Conservation (phyloP, 1,140 invertebrate species). For the Drosophila repletoides region DNA sequence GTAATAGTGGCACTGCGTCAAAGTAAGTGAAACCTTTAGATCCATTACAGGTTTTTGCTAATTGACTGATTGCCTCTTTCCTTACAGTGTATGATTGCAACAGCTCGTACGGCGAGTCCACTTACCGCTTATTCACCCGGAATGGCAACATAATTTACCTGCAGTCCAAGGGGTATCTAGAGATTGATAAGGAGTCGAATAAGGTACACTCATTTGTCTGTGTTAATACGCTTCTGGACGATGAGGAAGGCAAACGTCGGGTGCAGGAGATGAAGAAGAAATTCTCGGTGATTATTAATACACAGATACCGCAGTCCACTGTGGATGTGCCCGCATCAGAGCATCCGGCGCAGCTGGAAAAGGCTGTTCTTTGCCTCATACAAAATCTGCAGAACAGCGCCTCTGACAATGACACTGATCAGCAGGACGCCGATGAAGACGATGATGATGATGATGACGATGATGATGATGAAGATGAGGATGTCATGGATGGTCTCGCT, state of each 20-base stretch:
- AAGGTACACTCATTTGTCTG: slow-evolving; percentile 92
- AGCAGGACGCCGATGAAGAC: slow-evolving; percentile 33
- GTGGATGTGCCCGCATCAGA: slow-evolving; percentile 84
- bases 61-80: not conserved
- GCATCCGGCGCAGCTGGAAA: slow-evolving; percentile 86
- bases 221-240: slow-evolving; percentile 90
- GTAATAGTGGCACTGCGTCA: slow-evolving; percentile 91
- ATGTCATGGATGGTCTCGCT: slow-evolving; percentile 22
- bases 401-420: slow-evolving; percentile 33
- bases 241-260: slow-evolving; percentile 87
- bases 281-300: slow-evolving; percentile 86
- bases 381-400: slow-evolving; percentile 83
- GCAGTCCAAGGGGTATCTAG: slow-evolving; percentile 89
- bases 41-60: too few relatives aligned
- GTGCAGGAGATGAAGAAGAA: slow-evolving; percentile 89
- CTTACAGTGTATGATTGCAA: slow-evolving; percentile 91
- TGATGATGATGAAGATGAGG: slow-evolving; percentile 49
- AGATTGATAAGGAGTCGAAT: slow-evolving; percentile 88
- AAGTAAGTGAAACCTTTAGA: slow-evolving; percentile 86
- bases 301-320: slow-evolving; percentile 75
- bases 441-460: slow-evolving; percentile 43
- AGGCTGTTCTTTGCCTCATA: slow-evolving; percentile 87
- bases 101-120: slow-evolving; percentile 89
- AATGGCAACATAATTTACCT: slow-evolving; percentile 92
- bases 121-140: slow-evolving; percentile 90